Conservation (phyloP, 1,140 invertebrate genomes). For the Orius insidiosus region DNA sequence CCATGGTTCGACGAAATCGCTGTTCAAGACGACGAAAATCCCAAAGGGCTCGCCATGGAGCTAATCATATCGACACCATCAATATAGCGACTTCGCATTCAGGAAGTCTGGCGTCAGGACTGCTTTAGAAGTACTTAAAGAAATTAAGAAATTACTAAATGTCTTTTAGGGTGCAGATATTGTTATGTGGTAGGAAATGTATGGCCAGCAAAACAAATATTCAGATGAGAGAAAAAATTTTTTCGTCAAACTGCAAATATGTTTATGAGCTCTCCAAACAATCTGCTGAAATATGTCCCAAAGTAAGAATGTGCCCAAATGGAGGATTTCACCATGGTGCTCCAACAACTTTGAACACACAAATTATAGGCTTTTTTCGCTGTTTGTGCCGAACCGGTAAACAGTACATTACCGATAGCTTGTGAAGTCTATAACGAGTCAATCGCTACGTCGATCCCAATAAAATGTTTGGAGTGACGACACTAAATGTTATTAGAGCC, state of each 20-base stretch:
- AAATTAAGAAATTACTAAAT: neutral
- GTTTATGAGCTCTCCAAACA: neutral
- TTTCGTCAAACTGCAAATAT: neutral
- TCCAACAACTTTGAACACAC: no score
- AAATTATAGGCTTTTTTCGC: constrained; percentile 33
- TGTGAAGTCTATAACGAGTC: constrained; percentile 84
- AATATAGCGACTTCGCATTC: constrained; percentile 27
- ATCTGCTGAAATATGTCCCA: neutral
- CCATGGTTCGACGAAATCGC: constrained; percentile 10
- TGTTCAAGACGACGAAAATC: constrained; percentile 3
- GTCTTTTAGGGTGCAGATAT: constrained; percentile 2
- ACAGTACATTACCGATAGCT: constrained; percentile 95
- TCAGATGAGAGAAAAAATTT: neutral
- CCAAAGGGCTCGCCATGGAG: constrained; percentile 10
- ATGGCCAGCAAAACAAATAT: neutral
- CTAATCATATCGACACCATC: constrained; percentile 13
- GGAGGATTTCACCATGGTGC: no score
- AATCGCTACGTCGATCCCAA: constrained; percentile 75
- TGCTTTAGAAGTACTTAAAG: neutral
- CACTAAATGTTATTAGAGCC: constrained; percentile 85
- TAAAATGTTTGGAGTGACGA: constrained; percentile 90
- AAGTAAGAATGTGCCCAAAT: constrained; percentile 2
- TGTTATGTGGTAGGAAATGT: neutral
- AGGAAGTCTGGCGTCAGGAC: neutral
- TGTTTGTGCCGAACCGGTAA: constrained; percentile 47